Evolutionary conservation across 2,888 invertebrate species (phyloP).

Genomic region (Podabrus alpinus): DNA sequence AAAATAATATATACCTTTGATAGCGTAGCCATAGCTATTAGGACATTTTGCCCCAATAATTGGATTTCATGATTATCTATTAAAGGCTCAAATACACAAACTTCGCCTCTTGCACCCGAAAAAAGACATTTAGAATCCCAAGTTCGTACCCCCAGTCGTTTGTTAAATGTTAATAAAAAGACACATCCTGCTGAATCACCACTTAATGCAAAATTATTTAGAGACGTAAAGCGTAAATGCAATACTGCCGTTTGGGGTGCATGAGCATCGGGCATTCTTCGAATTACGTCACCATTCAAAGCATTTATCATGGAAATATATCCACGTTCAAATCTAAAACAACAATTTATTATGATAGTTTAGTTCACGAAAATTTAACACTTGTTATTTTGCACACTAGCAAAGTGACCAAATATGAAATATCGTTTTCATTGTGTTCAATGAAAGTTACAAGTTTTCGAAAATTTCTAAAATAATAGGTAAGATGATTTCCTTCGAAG

Average conservation of each 20-base stretch:
- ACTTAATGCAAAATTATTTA: slow-evolving; percentile 69
- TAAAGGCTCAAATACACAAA: slow-evolving; percentile 74
- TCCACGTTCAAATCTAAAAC: slow-evolving; percentile 70
- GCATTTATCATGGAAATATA: slow-evolving; percentile 91
- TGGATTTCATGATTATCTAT: slow-evolving; percentile 58
- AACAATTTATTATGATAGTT: background rate
- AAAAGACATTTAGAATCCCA: slow-evolving; percentile 93
- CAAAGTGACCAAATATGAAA: too few relatives aligned
- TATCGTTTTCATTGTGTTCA: too few relatives aligned
- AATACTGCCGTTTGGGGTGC: slow-evolving; percentile 83
- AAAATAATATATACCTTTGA: slow-evolving; percentile 82
- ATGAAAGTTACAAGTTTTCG: too few relatives aligned
- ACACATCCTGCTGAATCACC: slow-evolving; percentile 91
- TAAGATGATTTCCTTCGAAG: too few relatives aligned
- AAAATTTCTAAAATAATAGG: too few relatives aligned
- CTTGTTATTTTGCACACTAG: too few relatives aligned
- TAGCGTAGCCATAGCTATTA: slow-evolving; percentile 92
- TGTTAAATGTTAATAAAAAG: slow-evolving; percentile 88
- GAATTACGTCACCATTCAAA: slow-evolving; percentile 74
- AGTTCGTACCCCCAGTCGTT: slow-evolving; percentile 84
- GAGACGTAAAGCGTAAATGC: slow-evolving; percentile 61
- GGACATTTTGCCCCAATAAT: slow-evolving; percentile 73
- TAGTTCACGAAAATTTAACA: background rate
- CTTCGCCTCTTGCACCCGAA: slow-evolving; percentile 96
- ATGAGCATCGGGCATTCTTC: slow-evolving; percentile 78